These are phyloP conservation scores for Chaenocephalus aceratus DNA, from an alignment of 2,113 vertebrate genomes.

Conservation along the genomic window DNA sequence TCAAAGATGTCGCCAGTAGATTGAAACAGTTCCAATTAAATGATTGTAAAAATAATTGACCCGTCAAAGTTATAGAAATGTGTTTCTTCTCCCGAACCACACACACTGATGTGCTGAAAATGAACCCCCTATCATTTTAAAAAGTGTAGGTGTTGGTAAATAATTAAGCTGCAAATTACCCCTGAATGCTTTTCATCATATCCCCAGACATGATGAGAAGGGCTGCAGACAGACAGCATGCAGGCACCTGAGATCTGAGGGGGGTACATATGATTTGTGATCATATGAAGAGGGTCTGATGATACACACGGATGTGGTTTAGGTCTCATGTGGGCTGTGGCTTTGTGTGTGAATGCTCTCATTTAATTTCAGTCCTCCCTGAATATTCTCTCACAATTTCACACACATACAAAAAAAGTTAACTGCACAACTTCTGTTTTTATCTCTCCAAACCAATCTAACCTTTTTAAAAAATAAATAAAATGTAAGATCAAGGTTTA, in stretches of 20 bases:
- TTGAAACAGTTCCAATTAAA: no score
- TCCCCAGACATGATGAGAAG: constrained; percentile 31
- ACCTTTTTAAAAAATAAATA: no score
- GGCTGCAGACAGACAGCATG: constrained; percentile 12
- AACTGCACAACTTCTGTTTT: not conserved
- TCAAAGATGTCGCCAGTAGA: no score
- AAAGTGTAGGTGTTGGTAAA: constrained; percentile 6
- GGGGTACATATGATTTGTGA: constrained; percentile 34
- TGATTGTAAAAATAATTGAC: no score
- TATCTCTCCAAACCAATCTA: no score
- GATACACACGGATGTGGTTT: constrained; percentile 10
- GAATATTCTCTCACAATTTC: not conserved
- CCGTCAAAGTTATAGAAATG: not conserved
- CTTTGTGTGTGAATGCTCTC: not conserved
- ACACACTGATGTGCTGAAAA: not conserved
- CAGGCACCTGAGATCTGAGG: constrained; percentile 16
- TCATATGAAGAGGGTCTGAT: not conserved
- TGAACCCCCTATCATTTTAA: not conserved
- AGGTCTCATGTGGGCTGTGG: not conserved
- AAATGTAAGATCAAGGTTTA: no score
- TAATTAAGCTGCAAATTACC: constrained; percentile 29
- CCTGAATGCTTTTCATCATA: constrained; percentile 17
- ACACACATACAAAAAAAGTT: not conserved
- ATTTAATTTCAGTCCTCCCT: not conserved
- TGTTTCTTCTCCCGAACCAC: not conserved